Evolutionary conservation across 2,888 invertebrate genomes (phyloP), one percentile per base, ranked within the genome.

Genomic region (Callinectes sapidus): DNA sequence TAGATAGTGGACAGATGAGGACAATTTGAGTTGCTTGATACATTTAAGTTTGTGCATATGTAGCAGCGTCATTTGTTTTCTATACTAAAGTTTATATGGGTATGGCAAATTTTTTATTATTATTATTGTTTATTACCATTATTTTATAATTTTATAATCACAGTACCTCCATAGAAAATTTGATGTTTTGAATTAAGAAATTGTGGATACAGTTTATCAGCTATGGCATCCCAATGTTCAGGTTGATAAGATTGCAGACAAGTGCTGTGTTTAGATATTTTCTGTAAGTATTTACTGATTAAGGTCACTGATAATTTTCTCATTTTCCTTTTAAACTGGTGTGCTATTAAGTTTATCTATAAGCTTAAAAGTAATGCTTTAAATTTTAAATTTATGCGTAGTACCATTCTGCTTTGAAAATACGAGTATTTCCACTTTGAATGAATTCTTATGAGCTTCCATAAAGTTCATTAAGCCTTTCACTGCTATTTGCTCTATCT

Each of bases 231-330:
- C 71, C 71, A 77, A 13, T 77, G n/a, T 28, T 77, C 13, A 77
- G 71, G 28, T 28, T 77, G 71, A 77, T 77, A 77, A 77, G 71
- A 77, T 77, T 77, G 71, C n/a, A 88, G 55, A 55, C 8, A 55
- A 48, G 48, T 88, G 18, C n/a, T 61, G 61, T n/a, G 18, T 16
- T 61, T 1, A 23, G 61, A 3, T 16, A 61, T 61, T 61, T 18
- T 23, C 1, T 61, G 48, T 61, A 61, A 61, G 61, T 61, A 23
- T 61, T 61, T 18, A 61, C 23, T 61, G 61, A 61, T 61, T 23
- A 5, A 61, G 61, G 61, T 23, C 18, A 61, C 61, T 61, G 23
- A 61, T 61, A 1, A 23, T 61, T 48, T 48, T 48, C 48, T 61
- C 61, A 61, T 2, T 61, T 61, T 61, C 61, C 61, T 5, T 23